phyloP scores from a whole-genome alignment of 2,797 vertebrate genomes.

The Thalassophryne amazonica region DNA sequence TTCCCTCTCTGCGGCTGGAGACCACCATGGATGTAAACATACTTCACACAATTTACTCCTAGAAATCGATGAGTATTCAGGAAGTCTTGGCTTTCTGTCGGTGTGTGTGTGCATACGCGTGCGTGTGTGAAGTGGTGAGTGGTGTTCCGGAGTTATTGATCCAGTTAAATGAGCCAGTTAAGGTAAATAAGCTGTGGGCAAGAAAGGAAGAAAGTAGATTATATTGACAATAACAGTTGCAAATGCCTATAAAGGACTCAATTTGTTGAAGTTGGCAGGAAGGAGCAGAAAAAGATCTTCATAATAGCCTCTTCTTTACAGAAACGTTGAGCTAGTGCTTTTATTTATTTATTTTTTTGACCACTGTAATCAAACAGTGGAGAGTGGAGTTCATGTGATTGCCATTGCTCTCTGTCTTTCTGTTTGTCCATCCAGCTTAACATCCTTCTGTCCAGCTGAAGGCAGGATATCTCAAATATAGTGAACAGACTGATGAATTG shows the following conservation, averaged over 20 bases:
- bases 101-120: neutral
- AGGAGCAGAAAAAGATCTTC: conserved; percentile 15
- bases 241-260: conserved; percentile 52
- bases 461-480: too few species aligned
- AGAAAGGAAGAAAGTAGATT: conserved; percentile 51
- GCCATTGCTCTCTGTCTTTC: too few species aligned
- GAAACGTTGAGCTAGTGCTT: conserved; percentile 29
- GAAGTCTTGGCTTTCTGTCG: conserved; percentile 1
- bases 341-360: too few species aligned
- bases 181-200: conserved; percentile 66
- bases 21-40: conserved; percentile 7
- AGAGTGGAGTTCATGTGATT: too few species aligned
- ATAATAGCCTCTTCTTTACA: conserved; percentile 14
- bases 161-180: conserved; percentile 71
- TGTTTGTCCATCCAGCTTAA: too few species aligned
- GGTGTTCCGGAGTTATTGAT: conserved; percentile 51
- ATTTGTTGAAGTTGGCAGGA: conserved; percentile 23
- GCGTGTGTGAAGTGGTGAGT: conserved; percentile 9
- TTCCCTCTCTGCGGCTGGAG: neutral
- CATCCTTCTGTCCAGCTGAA: too few species aligned
- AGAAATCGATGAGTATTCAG: conserved; percentile 6
- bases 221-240: conserved; percentile 60
- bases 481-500: too few species aligned
- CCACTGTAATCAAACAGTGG: too few species aligned
- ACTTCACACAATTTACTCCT: neutral